A percentile compares a stretch with the other conserved stretches of the same genome.
Evolutionary conservation across 2,113 vertebrate genomes (phyloP).

Genomic region (Cavia aperea): DNA sequence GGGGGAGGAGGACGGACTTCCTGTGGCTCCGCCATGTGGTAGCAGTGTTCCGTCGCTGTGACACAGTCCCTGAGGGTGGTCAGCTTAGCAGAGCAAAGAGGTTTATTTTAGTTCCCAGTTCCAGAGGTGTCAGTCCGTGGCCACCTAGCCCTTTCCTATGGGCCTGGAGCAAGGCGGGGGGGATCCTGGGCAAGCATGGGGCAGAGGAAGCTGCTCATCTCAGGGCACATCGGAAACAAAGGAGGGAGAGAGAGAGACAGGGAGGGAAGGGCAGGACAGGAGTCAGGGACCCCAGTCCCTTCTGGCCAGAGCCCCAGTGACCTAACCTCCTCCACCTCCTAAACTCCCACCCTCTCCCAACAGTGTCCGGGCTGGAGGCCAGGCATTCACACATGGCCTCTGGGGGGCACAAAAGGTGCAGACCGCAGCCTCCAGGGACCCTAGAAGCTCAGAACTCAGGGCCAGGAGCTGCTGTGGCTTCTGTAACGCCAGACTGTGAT

Average conservation of each 20-base stretch:
- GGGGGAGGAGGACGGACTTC: too few relatives aligned
- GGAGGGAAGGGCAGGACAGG: not conserved
- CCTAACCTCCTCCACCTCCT: not conserved
- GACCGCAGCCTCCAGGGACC: not conserved
- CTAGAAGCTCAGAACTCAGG: not conserved
- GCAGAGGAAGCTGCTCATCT: not conserved
- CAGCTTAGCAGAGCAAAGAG: not conserved
- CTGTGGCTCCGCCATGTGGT: not conserved
- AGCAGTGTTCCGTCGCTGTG: not conserved
- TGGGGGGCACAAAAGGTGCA: not conserved
- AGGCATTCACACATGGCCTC: not conserved
- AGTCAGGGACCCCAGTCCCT: not conserved
- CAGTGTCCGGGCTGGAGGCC: not conserved
- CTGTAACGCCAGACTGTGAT: not conserved
- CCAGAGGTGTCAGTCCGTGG: not conserved
- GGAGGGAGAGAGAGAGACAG: not conserved
- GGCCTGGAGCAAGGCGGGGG: not conserved
- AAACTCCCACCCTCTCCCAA: not conserved
- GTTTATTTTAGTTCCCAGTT: not conserved
- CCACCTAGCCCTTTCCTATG: not conserved
- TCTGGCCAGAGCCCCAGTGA: not conserved
- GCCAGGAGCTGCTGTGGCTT: accelerated
- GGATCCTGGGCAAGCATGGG: not conserved
- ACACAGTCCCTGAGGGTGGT: not conserved
- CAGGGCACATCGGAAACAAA: not conserved